phyloP scores from a whole-genome alignment of 2,888 invertebrate genomes.

The Chymomyza procnemis region DNA sequence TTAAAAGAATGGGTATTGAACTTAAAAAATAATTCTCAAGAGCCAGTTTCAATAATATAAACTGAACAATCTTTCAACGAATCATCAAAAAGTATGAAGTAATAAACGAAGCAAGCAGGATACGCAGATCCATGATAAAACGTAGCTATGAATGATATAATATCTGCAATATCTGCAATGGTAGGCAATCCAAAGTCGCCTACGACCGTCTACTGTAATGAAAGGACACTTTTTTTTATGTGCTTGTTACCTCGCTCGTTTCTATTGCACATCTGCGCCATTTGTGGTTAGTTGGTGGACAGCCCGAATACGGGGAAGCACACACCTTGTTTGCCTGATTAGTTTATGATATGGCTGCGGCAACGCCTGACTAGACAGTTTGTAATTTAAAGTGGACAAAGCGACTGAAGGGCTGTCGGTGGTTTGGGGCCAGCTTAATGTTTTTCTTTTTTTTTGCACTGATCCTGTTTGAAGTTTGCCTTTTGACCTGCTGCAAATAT shows the following conservation, averaged over 20 bases:
- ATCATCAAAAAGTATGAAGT: too few relatives aligned
- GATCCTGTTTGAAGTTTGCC: neutral
- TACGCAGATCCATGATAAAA: too few relatives aligned
- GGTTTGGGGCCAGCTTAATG: neutral
- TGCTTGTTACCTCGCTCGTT: neutral
- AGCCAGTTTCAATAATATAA: too few relatives aligned
- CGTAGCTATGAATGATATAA: too few relatives aligned
- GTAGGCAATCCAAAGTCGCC: too few relatives aligned
- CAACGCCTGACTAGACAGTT: neutral
- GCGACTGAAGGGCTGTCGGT: neutral
- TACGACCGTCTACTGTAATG: neutral
- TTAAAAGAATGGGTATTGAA: too few relatives aligned
- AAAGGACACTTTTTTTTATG: neutral
- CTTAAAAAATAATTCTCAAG: too few relatives aligned
- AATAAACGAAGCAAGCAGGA: too few relatives aligned
- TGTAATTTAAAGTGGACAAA: neutral
- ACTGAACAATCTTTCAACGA: too few relatives aligned
- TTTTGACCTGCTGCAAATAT: neutral
- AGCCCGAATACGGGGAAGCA: neutral
- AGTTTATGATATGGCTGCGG: slow-evolving; percentile 59
- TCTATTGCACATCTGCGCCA: neutral
- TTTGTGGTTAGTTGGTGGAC: neutral
- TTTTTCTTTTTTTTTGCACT: neutral
- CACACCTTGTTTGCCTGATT: slow-evolving; percentile 58
- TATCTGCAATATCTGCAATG: too few relatives aligned